These are phyloP conservation scores for Anhinga anhinga DNA, from an alignment of 2,113 vertebrate genomes.

Conservation along the genomic window DNA sequence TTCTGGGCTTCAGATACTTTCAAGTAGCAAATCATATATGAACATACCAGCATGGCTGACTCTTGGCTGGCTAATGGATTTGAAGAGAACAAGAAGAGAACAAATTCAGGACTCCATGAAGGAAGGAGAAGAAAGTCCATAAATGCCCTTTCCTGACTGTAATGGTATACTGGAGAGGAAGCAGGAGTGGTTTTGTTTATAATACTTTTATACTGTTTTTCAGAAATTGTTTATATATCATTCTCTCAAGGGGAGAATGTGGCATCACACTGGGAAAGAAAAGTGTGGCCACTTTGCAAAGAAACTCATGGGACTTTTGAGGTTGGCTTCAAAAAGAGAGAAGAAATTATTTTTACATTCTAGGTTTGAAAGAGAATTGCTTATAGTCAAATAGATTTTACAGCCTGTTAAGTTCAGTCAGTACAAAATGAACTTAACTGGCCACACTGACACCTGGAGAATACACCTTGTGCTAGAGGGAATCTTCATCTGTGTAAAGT, in stretches of 20 bases:
- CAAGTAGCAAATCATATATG: background rate
- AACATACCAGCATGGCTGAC: background rate
- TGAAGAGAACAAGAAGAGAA: background rate
- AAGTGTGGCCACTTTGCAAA: background rate
- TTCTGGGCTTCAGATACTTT: background rate
- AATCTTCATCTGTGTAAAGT: background rate
- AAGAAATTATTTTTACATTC: background rate
- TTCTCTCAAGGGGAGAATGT: background rate
- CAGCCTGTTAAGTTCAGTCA: conserved; percentile 29
- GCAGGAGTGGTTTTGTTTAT: background rate
- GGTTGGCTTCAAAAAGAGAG: background rate
- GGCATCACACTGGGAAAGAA: background rate
- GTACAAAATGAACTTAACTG: conserved; percentile 12
- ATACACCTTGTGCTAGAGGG: background rate
- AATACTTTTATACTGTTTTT: background rate
- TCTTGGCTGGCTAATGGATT: background rate
- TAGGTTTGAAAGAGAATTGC: background rate
- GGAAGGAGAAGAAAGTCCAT: background rate
- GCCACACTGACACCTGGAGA: conserved; percentile 32
- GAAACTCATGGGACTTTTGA: background rate
- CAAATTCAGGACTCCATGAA: background rate
- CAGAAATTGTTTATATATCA: background rate
- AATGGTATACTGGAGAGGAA: background rate
- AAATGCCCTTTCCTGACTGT: background rate
- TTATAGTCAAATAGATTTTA: conserved; percentile 35